A percentile compares a stretch with the other conserved stretches of the same genome.
Conservation (phyloP, 2,888 invertebrate genomes). For the Lumbricus terrestris region DNA sequence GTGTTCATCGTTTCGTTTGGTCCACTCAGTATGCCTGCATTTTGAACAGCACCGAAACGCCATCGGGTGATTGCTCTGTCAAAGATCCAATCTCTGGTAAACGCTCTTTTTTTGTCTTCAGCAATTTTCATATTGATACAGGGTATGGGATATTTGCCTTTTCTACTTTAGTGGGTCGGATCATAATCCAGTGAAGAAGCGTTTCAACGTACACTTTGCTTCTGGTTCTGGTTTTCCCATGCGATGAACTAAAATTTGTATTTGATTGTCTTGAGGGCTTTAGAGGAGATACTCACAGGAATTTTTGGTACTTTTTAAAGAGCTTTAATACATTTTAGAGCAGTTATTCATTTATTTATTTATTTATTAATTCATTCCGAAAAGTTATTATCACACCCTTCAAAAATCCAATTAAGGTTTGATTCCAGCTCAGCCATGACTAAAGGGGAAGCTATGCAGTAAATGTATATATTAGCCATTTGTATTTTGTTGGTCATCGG, state of each 20-base stretch:
- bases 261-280: no score
- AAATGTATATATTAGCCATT: background rate
- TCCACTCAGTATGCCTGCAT: background rate
- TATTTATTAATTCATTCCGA: no score
- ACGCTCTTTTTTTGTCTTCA: background rate
- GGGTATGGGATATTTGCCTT: background rate
- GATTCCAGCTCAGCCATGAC: no score
- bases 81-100: constrained; percentile 16
- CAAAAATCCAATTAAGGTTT: no score
- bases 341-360: no score
- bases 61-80: constrained; percentile 7
- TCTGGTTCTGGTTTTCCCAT: background rate
- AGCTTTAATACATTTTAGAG: background rate
- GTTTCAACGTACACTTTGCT: background rate
- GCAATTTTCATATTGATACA: background rate
- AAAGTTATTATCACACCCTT: no score
- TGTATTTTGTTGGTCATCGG: no score
- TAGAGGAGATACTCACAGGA: no score
- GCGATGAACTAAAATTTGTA: no score
- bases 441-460: no score
- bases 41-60: background rate
- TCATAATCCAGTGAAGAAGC: background rate
- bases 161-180: background rate
- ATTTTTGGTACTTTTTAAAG: no score
- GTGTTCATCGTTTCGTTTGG: constrained; percentile 4